These are phyloP conservation scores for Rhynchophorus ferrugineus DNA, from an alignment of 1,140 invertebrate species.

Conservation along the genomic window DNA sequence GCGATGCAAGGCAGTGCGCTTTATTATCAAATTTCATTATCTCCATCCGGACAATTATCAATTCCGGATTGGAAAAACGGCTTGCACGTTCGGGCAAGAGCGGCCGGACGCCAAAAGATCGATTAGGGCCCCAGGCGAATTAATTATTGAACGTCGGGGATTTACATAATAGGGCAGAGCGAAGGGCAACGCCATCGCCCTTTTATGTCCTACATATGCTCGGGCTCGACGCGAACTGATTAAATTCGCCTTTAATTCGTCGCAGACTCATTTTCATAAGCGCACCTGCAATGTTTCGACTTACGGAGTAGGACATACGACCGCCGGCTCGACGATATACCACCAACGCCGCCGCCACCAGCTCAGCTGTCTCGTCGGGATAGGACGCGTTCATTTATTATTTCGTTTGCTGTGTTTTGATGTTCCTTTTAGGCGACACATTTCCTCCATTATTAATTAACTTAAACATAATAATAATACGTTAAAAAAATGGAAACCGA, in stretches of 20 bases:
- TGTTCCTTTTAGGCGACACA: too few species aligned
- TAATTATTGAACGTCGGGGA: conserved; percentile 21
- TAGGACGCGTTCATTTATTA: too few species aligned
- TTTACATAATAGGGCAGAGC: conserved; percentile 20
- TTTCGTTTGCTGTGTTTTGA: too few species aligned
- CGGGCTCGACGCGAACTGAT: not conserved
- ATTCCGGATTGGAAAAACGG: not conserved
- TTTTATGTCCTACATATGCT: conserved; percentile 17
- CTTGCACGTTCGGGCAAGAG: not conserved
- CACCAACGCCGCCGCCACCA: too few species aligned
- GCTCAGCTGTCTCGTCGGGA: too few species aligned
- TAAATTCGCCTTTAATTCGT: conserved; percentile 3
- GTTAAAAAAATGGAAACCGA: too few species aligned
- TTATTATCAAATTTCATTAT: not conserved
- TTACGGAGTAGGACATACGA: too few species aligned
- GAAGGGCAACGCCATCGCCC: conserved; percentile 15
- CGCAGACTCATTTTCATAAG: conserved; percentile 9
- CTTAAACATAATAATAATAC: too few species aligned
- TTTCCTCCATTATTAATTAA: too few species aligned
- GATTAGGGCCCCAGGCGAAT: conserved; percentile 19
- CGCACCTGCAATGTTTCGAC: conserved; percentile 3
- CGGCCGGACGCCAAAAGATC: conserved; percentile 16
- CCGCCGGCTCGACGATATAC: too few species aligned
- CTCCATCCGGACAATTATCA: not conserved
- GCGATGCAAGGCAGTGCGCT: not conserved